Conservation (phyloP, 2,888 invertebrate genomes). For the Netelia melanura region DNA sequence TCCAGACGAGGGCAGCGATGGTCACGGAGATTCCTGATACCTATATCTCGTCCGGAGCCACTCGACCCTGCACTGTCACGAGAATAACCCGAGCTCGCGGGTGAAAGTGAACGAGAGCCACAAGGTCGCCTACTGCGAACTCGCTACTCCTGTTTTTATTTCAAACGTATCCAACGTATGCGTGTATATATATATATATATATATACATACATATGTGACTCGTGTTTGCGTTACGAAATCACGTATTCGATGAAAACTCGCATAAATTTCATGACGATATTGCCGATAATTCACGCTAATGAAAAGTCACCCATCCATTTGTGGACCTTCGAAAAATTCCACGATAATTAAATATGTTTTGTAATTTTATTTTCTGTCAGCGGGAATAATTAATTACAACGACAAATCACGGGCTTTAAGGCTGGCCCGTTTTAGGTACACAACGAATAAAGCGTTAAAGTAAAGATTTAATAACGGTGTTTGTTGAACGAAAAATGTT, state of each 20-base stretch:
- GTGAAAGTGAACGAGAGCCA: constrained; percentile 82
- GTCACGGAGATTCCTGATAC: constrained; percentile 56
- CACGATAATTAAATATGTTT: background rate
- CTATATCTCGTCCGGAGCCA: constrained; percentile 57
- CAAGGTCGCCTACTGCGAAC: constrained; percentile 79
- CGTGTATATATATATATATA: background rate
- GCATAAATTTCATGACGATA: background rate
- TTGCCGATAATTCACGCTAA: constrained; percentile 6
- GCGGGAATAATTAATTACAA: background rate
- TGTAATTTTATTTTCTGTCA: background rate
- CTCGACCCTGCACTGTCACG: constrained; percentile 59
- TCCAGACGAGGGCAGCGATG: constrained; percentile 19
- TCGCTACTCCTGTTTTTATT: constrained; percentile 58
- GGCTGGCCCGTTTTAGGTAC: background rate
- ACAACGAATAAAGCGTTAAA: background rate
- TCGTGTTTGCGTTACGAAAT: constrained; percentile 74
- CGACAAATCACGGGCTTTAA: background rate
- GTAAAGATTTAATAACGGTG: background rate
- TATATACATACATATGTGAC: background rate
- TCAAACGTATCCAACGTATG: constrained; percentile 7
- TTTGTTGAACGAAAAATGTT: background rate
- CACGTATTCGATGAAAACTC: constrained; percentile 73
- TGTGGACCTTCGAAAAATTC: background rate
- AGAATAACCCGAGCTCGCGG: constrained; percentile 63
- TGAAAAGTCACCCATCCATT: background rate